A percentile compares a stretch with the other conserved stretches of the same genome.
These are phyloP conservation scores for Porites lobata DNA, from an alignment of 92 coral and sea anemone species.

Conservation along the genomic window DNA sequence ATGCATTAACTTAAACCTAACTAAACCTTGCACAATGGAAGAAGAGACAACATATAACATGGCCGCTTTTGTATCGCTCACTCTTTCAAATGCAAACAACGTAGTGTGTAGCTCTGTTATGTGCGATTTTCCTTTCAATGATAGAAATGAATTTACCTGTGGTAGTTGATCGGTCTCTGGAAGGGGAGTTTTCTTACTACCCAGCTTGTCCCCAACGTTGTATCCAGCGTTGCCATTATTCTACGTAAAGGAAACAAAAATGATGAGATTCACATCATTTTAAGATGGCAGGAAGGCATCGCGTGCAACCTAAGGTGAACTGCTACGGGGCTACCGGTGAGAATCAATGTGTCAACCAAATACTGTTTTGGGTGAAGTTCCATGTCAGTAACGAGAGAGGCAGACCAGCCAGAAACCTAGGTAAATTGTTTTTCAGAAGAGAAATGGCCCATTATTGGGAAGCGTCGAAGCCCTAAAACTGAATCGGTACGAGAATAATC, in stretches of 20 bases:
- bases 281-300: slow-evolving; percentile 16
- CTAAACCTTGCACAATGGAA: too few relatives aligned
- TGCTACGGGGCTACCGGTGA: slow-evolving; percentile 18
- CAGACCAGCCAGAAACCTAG: slow-evolving; percentile 23
- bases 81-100: not conserved
- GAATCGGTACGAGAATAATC: slow-evolving; percentile 26
- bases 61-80: not conserved
- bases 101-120: not conserved
- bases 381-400: not conserved
- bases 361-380: slow-evolving; percentile 9
- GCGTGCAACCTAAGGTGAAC: slow-evolving; percentile 16
- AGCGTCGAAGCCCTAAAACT: slow-evolving; percentile 6
- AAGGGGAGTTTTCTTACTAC: not conserved
- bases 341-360: slow-evolving; percentile 16
- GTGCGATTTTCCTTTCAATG: slow-evolving; percentile 1
- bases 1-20: too few relatives aligned
- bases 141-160: slow-evolving; percentile 38
- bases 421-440: not conserved
- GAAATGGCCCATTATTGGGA: not conserved
- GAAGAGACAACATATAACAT: too few relatives aligned
- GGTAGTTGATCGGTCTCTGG: slow-evolving; percentile 22
- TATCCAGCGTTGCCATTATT: slow-evolving; percentile 64
- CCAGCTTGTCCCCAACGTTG: slow-evolving; percentile 52
- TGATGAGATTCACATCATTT: slow-evolving; percentile 11
- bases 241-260: slow-evolving; percentile 27